A percentile compares a stretch with the other conserved stretches of the same genome.
Evolutionary conservation across 2,797 vertebrate genomes (phyloP).

Genomic region (Crax fasciolata): DNA sequence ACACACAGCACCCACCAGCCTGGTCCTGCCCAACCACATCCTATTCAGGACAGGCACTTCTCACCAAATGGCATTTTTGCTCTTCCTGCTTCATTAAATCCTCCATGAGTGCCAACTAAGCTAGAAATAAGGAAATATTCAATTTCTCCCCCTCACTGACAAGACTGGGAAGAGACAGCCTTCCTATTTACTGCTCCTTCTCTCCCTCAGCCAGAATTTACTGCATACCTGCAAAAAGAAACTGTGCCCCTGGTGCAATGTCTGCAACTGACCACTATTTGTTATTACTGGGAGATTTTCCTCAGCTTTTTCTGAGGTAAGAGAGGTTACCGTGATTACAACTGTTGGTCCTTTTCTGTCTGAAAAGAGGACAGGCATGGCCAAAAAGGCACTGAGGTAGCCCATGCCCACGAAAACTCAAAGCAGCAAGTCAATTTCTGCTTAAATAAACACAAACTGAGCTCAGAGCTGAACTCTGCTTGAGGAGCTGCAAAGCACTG

Average conservation of each 20-base stretch:
- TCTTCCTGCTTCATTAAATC: neutral
- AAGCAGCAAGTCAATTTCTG: neutral
- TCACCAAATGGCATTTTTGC: neutral
- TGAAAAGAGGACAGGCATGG: neutral
- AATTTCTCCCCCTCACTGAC: neutral
- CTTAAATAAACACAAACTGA: neutral
- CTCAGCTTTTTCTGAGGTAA: neutral
- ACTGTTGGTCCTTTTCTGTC: neutral
- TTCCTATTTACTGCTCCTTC: neutral
- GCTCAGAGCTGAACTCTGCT: neutral
- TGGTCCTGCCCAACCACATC: neutral
- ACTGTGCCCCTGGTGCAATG: accelerated
- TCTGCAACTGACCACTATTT: neutral
- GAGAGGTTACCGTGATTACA: neutral
- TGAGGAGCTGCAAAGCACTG: neutral
- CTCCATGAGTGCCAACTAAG: neutral
- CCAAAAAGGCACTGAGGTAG: neutral
- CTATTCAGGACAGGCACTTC: neutral
- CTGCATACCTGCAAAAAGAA: neutral
- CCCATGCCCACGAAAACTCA: accelerated
- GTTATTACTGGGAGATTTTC: neutral
- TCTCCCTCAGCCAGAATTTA: neutral
- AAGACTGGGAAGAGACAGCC: accelerated
- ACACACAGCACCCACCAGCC: accelerated
- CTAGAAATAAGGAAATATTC: neutral